phyloP scores from a whole-genome alignment of 2,888 invertebrate species.

The Myopa tessellatipennis region DNA sequence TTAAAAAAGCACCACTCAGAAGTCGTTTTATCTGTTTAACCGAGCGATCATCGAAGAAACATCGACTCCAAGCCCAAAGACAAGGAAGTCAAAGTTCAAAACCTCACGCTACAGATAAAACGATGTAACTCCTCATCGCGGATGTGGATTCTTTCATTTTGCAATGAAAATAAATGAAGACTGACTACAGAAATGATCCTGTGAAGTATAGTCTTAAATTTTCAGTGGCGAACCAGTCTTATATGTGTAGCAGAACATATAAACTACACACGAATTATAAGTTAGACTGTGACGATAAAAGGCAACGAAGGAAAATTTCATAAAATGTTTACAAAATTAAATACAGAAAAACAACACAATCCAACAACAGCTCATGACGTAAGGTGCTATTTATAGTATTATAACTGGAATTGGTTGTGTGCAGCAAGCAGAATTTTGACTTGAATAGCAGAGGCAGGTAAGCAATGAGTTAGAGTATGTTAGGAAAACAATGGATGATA shows the following conservation, averaged over 20 bases:
- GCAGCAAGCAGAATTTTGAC: too few species aligned
- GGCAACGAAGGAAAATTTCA: too few species aligned
- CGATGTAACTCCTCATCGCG: conserved; percentile 73
- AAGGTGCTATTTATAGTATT: too few species aligned
- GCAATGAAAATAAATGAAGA: conserved; percentile 71
- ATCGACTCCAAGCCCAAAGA: conserved; percentile 20
- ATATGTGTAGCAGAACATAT: background rate
- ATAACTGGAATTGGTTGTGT: too few species aligned
- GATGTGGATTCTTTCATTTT: conserved; percentile 69
- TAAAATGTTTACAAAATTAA: too few species aligned
- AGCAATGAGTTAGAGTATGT: too few species aligned
- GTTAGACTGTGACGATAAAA: background rate
- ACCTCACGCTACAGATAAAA: conserved; percentile 71
- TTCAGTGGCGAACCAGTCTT: background rate
- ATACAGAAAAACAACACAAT: background rate
- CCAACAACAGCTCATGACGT: background rate
- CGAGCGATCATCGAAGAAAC: conserved; percentile 56
- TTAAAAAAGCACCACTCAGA: conserved; percentile 51
- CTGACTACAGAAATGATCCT: conserved; percentile 78
- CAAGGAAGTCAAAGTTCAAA: conserved; percentile 42
- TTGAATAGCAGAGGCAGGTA: too few species aligned
- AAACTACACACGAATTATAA: background rate
- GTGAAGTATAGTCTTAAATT: conserved; percentile 71
- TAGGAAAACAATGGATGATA: too few species aligned
- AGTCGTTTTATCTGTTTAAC: conserved; percentile 52